A percentile compares a stretch with the other conserved stretches of the same genome.
Conservation (phyloP, 2,113 vertebrate genomes). For the Lamprologus lemairii region DNA sequence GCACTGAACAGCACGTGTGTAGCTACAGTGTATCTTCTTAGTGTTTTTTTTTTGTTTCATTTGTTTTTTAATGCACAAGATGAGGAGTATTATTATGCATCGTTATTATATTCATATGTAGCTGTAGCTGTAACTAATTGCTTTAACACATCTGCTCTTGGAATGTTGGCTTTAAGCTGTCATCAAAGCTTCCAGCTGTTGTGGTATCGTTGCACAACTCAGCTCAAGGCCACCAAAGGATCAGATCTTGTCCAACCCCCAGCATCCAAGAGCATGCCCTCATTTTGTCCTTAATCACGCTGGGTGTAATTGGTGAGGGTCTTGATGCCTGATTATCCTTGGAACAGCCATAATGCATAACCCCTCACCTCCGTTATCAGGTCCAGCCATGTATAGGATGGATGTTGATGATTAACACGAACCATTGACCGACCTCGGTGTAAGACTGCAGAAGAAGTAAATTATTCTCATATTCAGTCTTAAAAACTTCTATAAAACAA, state of each 20-base stretch:
- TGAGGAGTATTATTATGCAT: neutral
- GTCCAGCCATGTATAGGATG: neutral
- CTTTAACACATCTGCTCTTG: conserved; percentile 5
- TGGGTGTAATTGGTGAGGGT: conserved; percentile 14
- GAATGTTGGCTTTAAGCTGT: conserved; percentile 13
- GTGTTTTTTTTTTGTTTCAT: accelerated
- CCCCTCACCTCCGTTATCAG: neutral
- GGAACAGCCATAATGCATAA: conserved; percentile 1
- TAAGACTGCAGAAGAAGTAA: neutral
- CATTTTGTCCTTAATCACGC: conserved; percentile 16
- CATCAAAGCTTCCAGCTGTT: conserved; percentile 27
- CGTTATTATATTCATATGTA: conserved; percentile 1
- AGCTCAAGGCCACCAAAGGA: neutral
- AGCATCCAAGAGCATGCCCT: neutral
- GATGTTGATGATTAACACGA: neutral
- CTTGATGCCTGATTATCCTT: conserved; percentile 5
- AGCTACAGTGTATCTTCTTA: neutral
- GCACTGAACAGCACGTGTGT: neutral
- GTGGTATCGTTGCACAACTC: neutral
- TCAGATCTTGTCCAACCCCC: neutral
- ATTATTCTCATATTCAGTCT: neutral
- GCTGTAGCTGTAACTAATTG: conserved; percentile 17
- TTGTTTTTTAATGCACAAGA: neutral
- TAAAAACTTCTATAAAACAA: neutral
- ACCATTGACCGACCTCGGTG: neutral